Evolutionary conservation across 2,113 vertebrate genomes (phyloP).

Genomic region (Elaphurus davidianus): DNA sequence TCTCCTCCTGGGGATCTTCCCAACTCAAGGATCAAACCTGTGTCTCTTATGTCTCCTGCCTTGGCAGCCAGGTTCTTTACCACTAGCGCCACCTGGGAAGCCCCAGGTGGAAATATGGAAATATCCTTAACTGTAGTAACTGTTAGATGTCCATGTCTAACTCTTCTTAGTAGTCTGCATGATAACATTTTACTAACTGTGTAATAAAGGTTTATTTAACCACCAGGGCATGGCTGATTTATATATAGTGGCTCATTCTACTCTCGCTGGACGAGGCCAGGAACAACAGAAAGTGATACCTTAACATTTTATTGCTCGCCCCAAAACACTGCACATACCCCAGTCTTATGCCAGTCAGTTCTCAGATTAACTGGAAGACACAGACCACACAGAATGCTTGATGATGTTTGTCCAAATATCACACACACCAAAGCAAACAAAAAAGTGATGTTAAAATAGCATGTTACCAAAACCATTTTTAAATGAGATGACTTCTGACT

Average conservation of each 20-base stretch:
- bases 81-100: neutral
- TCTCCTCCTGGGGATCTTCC: neutral
- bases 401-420: neutral
- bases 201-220: neutral
- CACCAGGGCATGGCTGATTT: neutral
- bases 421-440: neutral
- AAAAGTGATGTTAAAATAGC: neutral
- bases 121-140: neutral
- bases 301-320: neutral
- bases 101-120: neutral
- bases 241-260: neutral
- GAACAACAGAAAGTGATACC: neutral
- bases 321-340: neutral
- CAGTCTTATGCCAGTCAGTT: neutral
- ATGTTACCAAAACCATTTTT: neutral
- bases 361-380: neutral
- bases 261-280: neutral
- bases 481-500: neutral
- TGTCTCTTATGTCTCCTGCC: rapidly evolving
- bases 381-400: neutral
- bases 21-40: neutral
- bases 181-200: neutral
- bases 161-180: neutral
- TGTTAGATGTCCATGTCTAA: neutral
- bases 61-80: neutral